Evolutionary conservation across 1,140 invertebrate species (phyloP).

Genomic region (Drosophila tani): DNA sequence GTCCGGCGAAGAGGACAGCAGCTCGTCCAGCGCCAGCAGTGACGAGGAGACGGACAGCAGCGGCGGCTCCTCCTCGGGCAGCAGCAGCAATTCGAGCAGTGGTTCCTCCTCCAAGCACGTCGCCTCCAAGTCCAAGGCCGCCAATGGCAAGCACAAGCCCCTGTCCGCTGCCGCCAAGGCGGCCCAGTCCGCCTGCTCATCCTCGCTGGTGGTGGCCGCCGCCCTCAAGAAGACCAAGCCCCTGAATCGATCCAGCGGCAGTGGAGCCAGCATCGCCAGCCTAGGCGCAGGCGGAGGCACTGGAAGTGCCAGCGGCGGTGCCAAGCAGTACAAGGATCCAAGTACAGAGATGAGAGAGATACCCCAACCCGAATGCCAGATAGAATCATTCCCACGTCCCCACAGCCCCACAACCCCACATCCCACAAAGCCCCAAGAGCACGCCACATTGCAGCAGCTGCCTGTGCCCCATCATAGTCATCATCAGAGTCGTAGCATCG

Average conservation of each 20-base stretch:
- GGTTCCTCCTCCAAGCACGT: slow-evolving; percentile 16
- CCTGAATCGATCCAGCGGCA: slow-evolving; percentile 39
- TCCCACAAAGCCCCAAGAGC: slow-evolving; percentile 2
- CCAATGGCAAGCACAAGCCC: slow-evolving; percentile 54
- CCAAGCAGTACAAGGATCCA: slow-evolving; percentile 84
- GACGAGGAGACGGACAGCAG: slow-evolving; percentile 46
- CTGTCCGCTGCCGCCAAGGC: slow-evolving; percentile 40
- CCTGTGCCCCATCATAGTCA: slow-evolving; percentile 12
- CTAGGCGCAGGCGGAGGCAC: slow-evolving; percentile 16
- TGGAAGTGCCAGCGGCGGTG: slow-evolving; percentile 15
- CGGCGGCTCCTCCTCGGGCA: slow-evolving; percentile 13
- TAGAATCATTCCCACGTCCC: not conserved
- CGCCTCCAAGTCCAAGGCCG: slow-evolving; percentile 24
- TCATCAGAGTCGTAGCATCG: slow-evolving; percentile 1
- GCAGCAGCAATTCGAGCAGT: not conserved
- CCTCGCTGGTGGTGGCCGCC: slow-evolving; percentile 52
- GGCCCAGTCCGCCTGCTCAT: slow-evolving; percentile 44
- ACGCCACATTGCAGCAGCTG: slow-evolving; percentile 11
- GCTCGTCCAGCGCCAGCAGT: slow-evolving; percentile 34
- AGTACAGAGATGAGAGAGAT: slow-evolving; percentile 58
- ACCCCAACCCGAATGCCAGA: not conserved
- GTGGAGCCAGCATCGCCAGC: slow-evolving; percentile 38
- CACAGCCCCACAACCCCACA: not conserved
- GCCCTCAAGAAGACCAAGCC: slow-evolving; percentile 64
- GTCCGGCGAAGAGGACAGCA: slow-evolving; percentile 12